These are phyloP conservation scores for Buceros bicornis DNA, from an alignment of 2,797 vertebrate genomes.

Conservation along the genomic window DNA sequence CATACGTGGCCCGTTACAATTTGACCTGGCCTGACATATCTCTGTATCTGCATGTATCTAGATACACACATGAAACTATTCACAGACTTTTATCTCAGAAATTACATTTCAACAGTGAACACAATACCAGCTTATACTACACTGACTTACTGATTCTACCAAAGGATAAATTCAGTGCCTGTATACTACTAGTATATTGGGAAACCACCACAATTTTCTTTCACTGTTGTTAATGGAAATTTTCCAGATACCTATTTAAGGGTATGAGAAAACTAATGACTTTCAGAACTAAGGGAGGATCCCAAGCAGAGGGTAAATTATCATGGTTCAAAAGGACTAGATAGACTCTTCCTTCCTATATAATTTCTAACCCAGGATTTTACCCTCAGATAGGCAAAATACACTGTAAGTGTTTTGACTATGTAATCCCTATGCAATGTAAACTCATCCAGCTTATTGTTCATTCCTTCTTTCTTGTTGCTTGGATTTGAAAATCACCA, in stretches of 20 bases:
- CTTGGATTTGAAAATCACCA: neutral
- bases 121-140: neutral
- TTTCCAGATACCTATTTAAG: neutral
- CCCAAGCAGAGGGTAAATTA: neutral
- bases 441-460: neutral
- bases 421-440: neutral
- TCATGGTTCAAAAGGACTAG: neutral
- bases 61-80: neutral
- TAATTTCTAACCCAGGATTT: neutral
- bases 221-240: neutral
- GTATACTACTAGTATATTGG: neutral
- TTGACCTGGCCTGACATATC: neutral
- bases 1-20: rapidly evolving
- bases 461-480: neutral
- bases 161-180: neutral
- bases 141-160: neutral
- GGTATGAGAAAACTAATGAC: neutral
- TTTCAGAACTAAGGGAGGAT: neutral
- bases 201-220: neutral
- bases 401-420: neutral
- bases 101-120: neutral
- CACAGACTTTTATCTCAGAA: neutral
- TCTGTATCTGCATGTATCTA: neutral
- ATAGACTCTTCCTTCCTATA: neutral
- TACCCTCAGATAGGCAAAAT: neutral